Evolutionary conservation across 2,113 vertebrate species (phyloP).

Genomic region (Rhabdornis inornatus): DNA sequence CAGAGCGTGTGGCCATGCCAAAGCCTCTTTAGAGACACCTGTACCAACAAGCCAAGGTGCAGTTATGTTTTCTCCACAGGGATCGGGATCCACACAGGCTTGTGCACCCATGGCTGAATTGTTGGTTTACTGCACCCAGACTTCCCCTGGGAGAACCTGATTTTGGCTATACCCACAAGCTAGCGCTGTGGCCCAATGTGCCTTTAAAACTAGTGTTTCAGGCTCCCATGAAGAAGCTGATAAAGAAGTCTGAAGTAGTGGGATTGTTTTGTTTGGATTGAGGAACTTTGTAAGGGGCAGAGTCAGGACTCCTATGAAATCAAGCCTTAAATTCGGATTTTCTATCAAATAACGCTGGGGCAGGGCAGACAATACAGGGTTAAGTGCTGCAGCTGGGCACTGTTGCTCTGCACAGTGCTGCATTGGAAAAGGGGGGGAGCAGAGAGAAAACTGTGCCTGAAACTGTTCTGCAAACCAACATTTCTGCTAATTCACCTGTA

Average conservation of each 20-base stretch:
- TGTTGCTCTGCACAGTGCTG: background rate
- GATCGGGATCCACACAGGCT: fast-evolving
- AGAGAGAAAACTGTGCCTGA: background rate
- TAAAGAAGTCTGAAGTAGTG: background rate
- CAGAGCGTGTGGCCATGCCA: background rate
- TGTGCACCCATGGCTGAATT: fast-evolving
- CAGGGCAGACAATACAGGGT: background rate
- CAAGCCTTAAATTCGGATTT: background rate
- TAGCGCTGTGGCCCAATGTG: background rate
- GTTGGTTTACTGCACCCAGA: fast-evolving
- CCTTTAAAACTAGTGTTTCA: background rate
- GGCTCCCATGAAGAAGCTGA: background rate
- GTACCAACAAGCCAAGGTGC: background rate
- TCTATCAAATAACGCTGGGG: background rate
- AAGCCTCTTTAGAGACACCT: background rate
- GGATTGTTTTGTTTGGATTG: background rate
- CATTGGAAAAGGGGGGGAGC: background rate
- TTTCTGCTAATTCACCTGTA: constrained; percentile 21
- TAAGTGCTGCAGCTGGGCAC: background rate
- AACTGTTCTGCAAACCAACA: background rate
- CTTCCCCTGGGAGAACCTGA: background rate
- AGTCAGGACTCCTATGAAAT: background rate
- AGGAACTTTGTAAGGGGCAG: background rate
- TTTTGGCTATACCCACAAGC: background rate
- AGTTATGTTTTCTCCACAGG: background rate